Evolutionary conservation across 2,797 vertebrate species (phyloP).

Genomic region (Phoeniculus purpureus): DNA sequence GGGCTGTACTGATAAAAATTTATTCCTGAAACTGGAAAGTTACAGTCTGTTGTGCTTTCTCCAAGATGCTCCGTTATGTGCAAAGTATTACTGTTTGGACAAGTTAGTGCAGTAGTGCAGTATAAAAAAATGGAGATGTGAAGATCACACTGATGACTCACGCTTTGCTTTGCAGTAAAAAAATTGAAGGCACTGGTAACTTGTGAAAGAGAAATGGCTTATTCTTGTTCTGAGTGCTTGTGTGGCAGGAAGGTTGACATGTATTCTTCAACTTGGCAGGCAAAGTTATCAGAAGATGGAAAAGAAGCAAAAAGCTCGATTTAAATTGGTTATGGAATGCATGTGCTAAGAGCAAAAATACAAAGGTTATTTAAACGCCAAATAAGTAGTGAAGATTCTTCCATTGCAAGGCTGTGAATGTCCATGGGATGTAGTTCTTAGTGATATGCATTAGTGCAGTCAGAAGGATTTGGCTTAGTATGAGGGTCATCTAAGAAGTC

Average conservation of each 20-base stretch:
- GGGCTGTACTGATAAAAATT: neutral
- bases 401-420: neutral
- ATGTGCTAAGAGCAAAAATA: neutral
- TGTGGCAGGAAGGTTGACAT: neutral
- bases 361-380: neutral
- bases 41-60: neutral
- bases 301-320: neutral
- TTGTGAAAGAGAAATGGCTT: neutral
- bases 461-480: neutral
- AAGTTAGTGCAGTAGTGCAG: neutral
- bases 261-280: neutral
- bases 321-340: neutral
- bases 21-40: neutral
- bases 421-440: neutral
- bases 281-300: neutral
- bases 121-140: neutral
- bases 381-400: neutral
- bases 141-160: neutral
- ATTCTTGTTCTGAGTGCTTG: neutral
- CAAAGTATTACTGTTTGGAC: neutral
- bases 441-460: neutral
- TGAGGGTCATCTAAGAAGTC: neutral
- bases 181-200: neutral
- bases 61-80: neutral
- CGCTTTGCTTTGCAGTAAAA: neutral